Percentiles rank a stretch among this genome's conserved stretches.
These are phyloP conservation scores for Sebastes fasciatus DNA, from an alignment of 2,113 vertebrate species.

Conservation along the genomic window DNA sequence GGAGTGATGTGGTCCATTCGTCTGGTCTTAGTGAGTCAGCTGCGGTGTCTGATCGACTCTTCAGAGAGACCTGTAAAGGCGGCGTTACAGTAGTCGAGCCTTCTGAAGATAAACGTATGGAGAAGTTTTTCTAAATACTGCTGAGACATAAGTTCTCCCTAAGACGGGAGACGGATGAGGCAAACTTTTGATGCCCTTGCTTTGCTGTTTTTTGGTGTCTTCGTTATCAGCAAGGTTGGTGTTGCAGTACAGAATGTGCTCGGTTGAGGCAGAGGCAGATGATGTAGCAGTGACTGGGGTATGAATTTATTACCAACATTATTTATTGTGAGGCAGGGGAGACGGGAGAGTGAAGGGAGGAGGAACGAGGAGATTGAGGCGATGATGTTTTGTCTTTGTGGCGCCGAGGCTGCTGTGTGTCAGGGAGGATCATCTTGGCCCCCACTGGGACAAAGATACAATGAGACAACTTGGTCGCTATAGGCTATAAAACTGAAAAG, in stretches of 20 bases:
- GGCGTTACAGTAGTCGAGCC: not conserved
- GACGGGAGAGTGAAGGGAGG: not conserved
- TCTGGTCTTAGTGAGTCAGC: not conserved
- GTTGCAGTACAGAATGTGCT: not conserved
- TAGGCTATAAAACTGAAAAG: no score
- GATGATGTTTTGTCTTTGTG: not conserved
- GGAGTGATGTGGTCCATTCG: not conserved
- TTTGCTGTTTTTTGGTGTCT: not conserved
- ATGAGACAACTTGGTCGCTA: not conserved
- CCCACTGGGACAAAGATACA: not conserved
- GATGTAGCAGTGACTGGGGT: not conserved
- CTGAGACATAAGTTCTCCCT: not conserved
- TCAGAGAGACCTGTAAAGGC: not conserved
- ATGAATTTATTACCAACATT: no score
- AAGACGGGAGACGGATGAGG: not conserved
- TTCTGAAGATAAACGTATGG: not conserved
- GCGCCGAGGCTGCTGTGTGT: not conserved
- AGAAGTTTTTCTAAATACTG: not conserved
- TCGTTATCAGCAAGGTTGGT: not conserved
- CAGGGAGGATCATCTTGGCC: not conserved
- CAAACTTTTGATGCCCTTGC: not conserved
- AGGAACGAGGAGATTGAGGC: not conserved
- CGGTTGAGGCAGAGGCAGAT: not conserved
- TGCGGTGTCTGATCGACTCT: no score
- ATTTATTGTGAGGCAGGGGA: not conserved